A percentile compares a stretch with the other conserved stretches of the same genome.
These are phyloP conservation scores for Centrocercus urophasianus DNA, from an alignment of 2,113 vertebrate species.

Conservation along the genomic window DNA sequence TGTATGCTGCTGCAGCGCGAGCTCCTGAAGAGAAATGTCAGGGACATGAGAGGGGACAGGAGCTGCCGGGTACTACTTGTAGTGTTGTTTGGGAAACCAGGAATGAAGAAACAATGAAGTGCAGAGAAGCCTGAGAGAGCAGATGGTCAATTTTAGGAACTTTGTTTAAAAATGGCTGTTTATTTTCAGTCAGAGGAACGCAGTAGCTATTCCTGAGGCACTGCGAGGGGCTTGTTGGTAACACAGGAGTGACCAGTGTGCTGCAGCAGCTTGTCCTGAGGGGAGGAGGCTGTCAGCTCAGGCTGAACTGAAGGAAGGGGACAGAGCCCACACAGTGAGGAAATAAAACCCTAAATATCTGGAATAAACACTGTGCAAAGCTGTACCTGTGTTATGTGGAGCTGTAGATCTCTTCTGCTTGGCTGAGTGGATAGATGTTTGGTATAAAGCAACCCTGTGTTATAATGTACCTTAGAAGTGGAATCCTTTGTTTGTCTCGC, in stretches of 20 bases:
- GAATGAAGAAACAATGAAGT: not conserved
- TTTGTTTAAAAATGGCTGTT: not conserved
- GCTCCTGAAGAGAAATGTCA: not conserved
- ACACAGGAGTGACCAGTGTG: not conserved
- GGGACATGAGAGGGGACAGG: not conserved
- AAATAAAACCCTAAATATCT: rapidly evolving
- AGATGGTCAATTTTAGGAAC: not conserved
- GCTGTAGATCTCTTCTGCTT: not conserved
- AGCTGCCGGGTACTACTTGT: not conserved
- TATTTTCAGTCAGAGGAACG: not conserved
- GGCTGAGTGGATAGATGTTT: not conserved
- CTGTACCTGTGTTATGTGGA: not conserved
- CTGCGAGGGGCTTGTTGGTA: not conserved
- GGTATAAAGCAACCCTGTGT: not conserved
- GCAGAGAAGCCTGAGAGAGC: not conserved
- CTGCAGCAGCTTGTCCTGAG: not conserved
- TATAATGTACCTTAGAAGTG: not conserved
- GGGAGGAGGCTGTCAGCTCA: not conserved
- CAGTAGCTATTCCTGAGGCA: not conserved
- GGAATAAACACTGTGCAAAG: not conserved
- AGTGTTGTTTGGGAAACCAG: not conserved
- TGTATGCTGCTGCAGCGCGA: not conserved
- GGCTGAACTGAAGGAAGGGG: not conserved
- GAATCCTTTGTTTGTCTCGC: slow-evolving; percentile 55
- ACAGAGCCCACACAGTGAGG: not conserved